These are phyloP conservation scores for Nesogale talazaci DNA, from an alignment of 2,113 vertebrate genomes.

Conservation along the genomic window DNA sequence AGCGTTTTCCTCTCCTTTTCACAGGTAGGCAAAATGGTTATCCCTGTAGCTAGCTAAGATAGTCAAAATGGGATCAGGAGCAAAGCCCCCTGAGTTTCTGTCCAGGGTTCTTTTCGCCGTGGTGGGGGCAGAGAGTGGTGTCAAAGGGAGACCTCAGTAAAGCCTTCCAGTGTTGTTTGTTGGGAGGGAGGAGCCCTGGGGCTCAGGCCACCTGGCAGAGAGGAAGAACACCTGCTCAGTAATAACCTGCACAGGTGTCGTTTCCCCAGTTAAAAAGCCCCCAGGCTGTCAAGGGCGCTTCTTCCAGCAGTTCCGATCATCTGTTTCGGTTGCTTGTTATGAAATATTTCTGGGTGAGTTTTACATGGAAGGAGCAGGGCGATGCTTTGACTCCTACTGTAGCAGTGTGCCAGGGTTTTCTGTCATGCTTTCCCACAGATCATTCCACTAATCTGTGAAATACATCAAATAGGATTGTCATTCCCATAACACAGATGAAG, in stretches of 20 bases:
- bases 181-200: constrained; percentile 60
- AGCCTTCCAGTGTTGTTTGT: constrained; percentile 7
- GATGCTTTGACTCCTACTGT: constrained; percentile 22
- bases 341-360: constrained; percentile 34
- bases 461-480: background rate
- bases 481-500: background rate
- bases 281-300: constrained; percentile 56
- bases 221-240: constrained; percentile 65
- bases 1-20: background rate
- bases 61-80: background rate
- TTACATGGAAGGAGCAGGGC: background rate
- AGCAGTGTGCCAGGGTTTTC: constrained; percentile 32
- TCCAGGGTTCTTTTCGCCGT: background rate
- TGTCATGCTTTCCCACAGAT: constrained; percentile 16
- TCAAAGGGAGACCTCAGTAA: constrained; percentile 32
- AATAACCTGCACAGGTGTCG: constrained; percentile 38
- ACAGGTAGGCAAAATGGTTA: constrained; percentile 29
- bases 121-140: constrained; percentile 15
- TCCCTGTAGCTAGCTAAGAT: background rate
- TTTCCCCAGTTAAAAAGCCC: constrained; percentile 23
- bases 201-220: constrained; percentile 69
- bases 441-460: constrained; percentile 45
- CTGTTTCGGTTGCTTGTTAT: background rate
- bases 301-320: background rate
- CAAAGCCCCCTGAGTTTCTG: background rate